These are phyloP conservation scores for Neogobius melanostomus DNA, from an alignment of 2,113 vertebrate species.

Conservation along the genomic window DNA sequence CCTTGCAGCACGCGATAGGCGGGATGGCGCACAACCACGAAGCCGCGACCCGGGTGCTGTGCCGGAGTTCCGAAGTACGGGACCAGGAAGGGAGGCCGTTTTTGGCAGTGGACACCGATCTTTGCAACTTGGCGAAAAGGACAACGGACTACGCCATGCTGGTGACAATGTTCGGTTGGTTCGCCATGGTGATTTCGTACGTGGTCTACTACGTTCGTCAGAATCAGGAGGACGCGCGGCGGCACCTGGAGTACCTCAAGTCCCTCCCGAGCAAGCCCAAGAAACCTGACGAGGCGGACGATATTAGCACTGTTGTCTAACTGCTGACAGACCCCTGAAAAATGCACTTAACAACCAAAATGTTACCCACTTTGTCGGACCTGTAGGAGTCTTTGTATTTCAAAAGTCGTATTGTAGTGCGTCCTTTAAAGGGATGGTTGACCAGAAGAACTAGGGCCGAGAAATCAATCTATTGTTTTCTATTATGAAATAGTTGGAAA, in stretches of 20 bases:
- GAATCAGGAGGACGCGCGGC: conserved; percentile 96
- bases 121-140: conserved; percentile 95
- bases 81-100: conserved; percentile 90
- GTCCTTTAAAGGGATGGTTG: conserved; percentile 41
- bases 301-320: conserved; percentile 98
- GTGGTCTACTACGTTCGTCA: conserved; percentile 98
- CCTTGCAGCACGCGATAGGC: conserved; percentile 92
- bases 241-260: conserved; percentile 99
- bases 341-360: conserved; percentile 31
- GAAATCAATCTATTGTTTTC: conserved; percentile 37
- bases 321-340: conserved; percentile 10
- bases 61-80: conserved; percentile 89
- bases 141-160: conserved; percentile 98
- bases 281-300: conserved; percentile 93
- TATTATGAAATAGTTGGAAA: conserved; percentile 42
- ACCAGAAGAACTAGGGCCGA: conserved; percentile 11
- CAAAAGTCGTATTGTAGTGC: conserved; percentile 30
- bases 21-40: conserved; percentile 96
- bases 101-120: conserved; percentile 89
- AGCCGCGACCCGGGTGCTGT: conserved; percentile 88
- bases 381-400: conserved; percentile 46
- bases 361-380: conserved; percentile 38
- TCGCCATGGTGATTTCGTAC: conserved; percentile 99
- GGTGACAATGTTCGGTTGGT: conserved; percentile 99
- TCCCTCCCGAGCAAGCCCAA: conserved; percentile 98